Base-by-base conservation (phyloP, 2,888 invertebrate genomes). In the Synanthedon tipuliformis region DNA sequence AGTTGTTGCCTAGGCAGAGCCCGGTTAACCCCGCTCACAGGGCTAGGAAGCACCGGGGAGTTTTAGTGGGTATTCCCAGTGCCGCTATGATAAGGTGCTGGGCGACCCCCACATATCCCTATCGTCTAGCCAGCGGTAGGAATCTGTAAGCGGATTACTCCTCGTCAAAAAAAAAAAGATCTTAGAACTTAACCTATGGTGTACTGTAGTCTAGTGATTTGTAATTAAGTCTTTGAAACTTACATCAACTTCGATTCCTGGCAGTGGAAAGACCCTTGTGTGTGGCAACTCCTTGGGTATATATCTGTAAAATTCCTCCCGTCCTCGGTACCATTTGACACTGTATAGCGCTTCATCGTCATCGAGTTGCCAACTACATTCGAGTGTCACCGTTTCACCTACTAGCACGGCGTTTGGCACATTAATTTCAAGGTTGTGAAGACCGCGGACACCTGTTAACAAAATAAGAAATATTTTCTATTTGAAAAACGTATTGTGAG, bases 301-400 rank as follows among this genome's bases (percentile, higher is more conserved):
- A 73, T 90, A 94, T 72, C 94, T 89, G 85, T 92, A 94, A 88
- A 94, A 94, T 75, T 94, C 94, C 59, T 91, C 89, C 12, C 89
- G 71, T 5, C 93, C 93, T 62, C 93, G 90, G 85, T 94, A 94
- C 94, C 94, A 94, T 78, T 94, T 94, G 60, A 94, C 92, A 54
- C 93, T 92, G 81, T 94, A 94, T 12, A 94, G 80, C 1, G 90
- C 90, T 64, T 93, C 93, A 51, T 87, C 86, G 58, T 90, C 90
- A 73, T 92, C 92, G 54, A 94, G 82, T 75, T 94, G 91, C 89
- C 93, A 94, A 61, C 89, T 89, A 79, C 94, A 94, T 66, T 91
- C 90, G 58, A 94, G 82, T 49, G 91, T 92, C 51, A 93, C 93
- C 1, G 93, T 92, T 61, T 92, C 91, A 50, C 93, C 92, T 41